phyloP scores from a whole-genome alignment of 2,113 vertebrate species.

The Gymnobelideus leadbeateri region DNA sequence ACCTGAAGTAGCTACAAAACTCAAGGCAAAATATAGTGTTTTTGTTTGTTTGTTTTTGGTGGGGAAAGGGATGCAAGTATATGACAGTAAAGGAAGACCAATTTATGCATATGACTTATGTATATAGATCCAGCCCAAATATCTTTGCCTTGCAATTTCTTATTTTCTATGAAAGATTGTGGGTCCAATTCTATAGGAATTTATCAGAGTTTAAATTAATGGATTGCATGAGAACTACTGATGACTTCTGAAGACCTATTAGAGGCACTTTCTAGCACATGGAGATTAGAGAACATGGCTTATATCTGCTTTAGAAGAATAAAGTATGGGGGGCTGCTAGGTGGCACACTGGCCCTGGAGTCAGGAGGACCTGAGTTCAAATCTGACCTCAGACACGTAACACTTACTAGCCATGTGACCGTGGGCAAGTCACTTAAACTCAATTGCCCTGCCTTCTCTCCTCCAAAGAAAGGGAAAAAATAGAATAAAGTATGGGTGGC shows the following conservation, averaged over 20 bases:
- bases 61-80: constrained; percentile 11
- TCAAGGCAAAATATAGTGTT: constrained; percentile 9
- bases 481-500: constrained; percentile 8
- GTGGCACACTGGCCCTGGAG: too few species aligned
- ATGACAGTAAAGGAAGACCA: constrained; percentile 7
- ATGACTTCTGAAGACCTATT: constrained; percentile 5
- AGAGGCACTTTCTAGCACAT: constrained; percentile 7
- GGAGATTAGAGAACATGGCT: constrained; percentile 3
- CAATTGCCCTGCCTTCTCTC: too few species aligned
- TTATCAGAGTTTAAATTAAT: constrained; percentile 10
- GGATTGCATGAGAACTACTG: not conserved
- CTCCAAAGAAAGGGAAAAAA: too few species aligned
- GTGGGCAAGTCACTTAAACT: too few species aligned
- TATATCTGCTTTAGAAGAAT: constrained; percentile 50
- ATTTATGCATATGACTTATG: not conserved
- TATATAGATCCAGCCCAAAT: not conserved
- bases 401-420: too few species aligned
- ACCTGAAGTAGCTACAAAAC: not conserved
- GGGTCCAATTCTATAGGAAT: constrained; percentile 16
- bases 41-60: not conserved
- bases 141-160: not conserved
- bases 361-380: too few species aligned
- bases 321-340: constrained; percentile 15
- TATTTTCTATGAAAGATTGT: not conserved
- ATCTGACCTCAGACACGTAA: too few species aligned